Evolutionary conservation across 2,888 invertebrate species (phyloP).

Genomic region (Luffia ferchaultella): DNA sequence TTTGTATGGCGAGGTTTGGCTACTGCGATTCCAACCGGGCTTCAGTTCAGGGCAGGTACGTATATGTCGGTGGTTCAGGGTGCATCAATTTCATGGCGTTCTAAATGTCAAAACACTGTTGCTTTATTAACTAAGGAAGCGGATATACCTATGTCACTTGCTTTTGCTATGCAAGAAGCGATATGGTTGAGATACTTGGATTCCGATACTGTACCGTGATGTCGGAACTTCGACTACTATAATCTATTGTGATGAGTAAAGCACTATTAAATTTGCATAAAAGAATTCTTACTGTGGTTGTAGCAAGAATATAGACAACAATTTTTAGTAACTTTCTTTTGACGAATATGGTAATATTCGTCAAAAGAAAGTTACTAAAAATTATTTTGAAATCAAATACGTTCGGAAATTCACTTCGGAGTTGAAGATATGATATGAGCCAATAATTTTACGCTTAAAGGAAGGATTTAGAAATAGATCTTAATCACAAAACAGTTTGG

Average conservation of each 20-base stretch:
- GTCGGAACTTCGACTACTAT: neutral
- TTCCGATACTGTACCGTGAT: neutral
- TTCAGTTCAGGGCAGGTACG: conserved; percentile 9
- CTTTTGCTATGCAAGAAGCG: neutral
- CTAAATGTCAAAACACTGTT: neutral
- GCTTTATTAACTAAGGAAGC: neutral
- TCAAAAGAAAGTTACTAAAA: neutral
- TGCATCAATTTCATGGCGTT: neutral
- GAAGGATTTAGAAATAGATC: too few species aligned
- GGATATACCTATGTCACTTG: neutral
- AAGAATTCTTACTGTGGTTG: neutral
- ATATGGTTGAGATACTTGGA: neutral
- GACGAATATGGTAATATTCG: neutral
- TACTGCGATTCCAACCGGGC: conserved; percentile 23
- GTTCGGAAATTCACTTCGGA: too few species aligned
- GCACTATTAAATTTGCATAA: conserved; percentile 5
- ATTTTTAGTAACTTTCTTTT: too few species aligned
- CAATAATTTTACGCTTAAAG: too few species aligned
- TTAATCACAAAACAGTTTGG: too few species aligned
- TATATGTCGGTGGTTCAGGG: conserved; percentile 1
- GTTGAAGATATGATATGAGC: too few species aligned
- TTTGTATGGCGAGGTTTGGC: too few species aligned
- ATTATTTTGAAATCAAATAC: neutral
- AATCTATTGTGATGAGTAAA: neutral
- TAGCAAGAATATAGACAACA: neutral